Percentiles rank a stretch among this genome's conserved stretches.
These are phyloP conservation scores for Eristalinus sepulchralis DNA, from an alignment of 2,888 invertebrate species.

Conservation along the genomic window DNA sequence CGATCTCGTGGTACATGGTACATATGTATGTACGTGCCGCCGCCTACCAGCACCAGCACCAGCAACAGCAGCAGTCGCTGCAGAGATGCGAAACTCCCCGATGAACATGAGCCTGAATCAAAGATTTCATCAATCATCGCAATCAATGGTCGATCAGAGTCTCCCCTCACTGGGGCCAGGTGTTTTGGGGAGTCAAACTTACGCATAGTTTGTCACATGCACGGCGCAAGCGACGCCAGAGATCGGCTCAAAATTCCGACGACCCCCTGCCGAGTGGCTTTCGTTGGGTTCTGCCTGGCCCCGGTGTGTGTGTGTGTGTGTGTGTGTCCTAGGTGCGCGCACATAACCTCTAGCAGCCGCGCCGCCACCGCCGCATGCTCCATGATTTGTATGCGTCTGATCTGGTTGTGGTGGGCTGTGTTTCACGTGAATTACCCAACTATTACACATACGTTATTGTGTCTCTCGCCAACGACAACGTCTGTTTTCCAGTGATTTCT, in stretches of 20 bases:
- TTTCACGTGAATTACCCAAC: conserved; percentile 71
- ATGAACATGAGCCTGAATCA: conserved; percentile 42
- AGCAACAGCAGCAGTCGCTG: not conserved
- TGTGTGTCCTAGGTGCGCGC: conserved; percentile 36
- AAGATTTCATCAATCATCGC: conserved; percentile 63
- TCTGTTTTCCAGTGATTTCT: conserved; percentile 61
- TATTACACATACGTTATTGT: conserved; percentile 70
- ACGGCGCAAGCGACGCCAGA: conserved; percentile 1
- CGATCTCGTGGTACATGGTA: no score
- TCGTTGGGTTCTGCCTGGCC: conserved; percentile 50
- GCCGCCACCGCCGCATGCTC: conserved; percentile 25
- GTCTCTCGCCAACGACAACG: conserved; percentile 49
- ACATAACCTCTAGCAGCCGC: conserved; percentile 48
- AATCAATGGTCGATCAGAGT: conserved; percentile 47
- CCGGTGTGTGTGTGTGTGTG: not conserved
- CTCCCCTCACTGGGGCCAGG: conserved; percentile 33
- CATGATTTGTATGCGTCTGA: conserved; percentile 64
- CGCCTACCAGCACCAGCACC: conserved; percentile 33
- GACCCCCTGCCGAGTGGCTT: conserved; percentile 62
- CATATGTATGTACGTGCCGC: not conserved
- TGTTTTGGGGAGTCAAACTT: conserved; percentile 59
- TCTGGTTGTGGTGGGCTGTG: conserved; percentile 37
- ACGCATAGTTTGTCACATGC: conserved; percentile 67
- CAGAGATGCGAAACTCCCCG: conserved; percentile 22
- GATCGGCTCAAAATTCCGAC: conserved; percentile 46